These are phyloP conservation scores for Hippopotamus amphibius DNA, from an alignment of 2,113 vertebrate species.

Conservation along the genomic window DNA sequence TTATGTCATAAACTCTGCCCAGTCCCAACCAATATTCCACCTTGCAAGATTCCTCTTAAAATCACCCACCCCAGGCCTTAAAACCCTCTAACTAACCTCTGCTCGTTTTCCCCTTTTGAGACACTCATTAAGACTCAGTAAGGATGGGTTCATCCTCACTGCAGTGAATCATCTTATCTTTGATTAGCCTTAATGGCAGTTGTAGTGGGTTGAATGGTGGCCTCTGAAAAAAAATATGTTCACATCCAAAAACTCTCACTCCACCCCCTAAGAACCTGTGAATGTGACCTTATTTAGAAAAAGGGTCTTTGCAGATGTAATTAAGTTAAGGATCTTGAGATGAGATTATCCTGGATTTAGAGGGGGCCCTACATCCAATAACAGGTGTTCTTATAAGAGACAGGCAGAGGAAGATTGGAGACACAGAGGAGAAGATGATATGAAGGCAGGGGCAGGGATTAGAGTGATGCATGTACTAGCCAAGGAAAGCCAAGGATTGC, in stretches of 20 bases:
- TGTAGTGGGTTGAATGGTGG: not conserved
- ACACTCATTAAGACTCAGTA: not conserved
- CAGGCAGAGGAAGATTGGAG: not conserved
- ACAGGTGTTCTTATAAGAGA: constrained; percentile 6
- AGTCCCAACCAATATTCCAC: not conserved
- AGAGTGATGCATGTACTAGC: not conserved
- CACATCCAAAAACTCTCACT: not conserved
- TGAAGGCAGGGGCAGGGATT: not conserved
- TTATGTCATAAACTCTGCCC: not conserved
- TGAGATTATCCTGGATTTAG: constrained; percentile 19
- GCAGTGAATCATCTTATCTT: not conserved
- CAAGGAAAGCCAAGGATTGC: not conserved
- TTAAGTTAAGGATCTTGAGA: not conserved
- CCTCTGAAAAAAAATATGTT: not conserved
- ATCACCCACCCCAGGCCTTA: not conserved
- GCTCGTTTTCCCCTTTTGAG: not conserved
- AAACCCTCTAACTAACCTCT: not conserved
- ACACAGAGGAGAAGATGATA: not conserved
- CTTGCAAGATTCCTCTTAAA: not conserved
- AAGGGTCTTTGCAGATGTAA: not conserved
- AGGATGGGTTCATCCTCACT: not conserved
- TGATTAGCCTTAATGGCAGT: not conserved
- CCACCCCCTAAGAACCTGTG: not conserved
- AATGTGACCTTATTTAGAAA: constrained; percentile 26
- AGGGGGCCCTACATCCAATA: not conserved